These are phyloP conservation scores for Cephus spinipes DNA, from an alignment of 2,888 invertebrate genomes.

Conservation along the genomic window DNA sequence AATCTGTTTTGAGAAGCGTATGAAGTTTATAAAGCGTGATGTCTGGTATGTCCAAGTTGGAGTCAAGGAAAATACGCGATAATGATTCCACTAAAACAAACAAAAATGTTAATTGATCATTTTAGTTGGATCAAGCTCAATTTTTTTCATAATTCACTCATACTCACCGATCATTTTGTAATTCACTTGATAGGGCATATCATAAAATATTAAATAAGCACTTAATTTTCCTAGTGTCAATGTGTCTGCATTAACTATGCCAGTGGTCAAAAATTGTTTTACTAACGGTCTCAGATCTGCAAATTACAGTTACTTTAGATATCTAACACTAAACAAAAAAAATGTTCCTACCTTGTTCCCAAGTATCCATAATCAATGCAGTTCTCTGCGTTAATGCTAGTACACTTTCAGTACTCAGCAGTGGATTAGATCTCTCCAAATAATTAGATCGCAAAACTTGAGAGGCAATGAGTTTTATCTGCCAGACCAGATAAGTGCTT, in stretches of 20 bases:
- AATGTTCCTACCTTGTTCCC: slow-evolving; percentile 67
- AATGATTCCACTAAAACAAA: slow-evolving; percentile 45
- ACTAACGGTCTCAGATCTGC: slow-evolving; percentile 66
- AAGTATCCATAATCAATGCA: slow-evolving; percentile 69
- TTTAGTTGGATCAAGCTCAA: neutral
- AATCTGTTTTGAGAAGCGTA: slow-evolving; percentile 39
- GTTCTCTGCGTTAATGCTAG: slow-evolving; percentile 74
- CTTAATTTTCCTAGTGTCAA: slow-evolving; percentile 67
- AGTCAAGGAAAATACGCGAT: slow-evolving; percentile 24
- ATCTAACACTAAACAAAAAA: neutral
- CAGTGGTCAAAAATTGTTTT: slow-evolving; percentile 68
- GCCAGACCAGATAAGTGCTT: slow-evolving; percentile 76
- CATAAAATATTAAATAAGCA: slow-evolving; percentile 72
- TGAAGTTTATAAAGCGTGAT: slow-evolving; percentile 48
- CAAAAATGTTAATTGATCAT: slow-evolving; percentile 1
- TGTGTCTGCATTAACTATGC: slow-evolving; percentile 64
- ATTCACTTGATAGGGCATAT: slow-evolving; percentile 68
- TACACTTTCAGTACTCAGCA: slow-evolving; percentile 74
- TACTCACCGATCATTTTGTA: slow-evolving; percentile 47
- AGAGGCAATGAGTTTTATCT: slow-evolving; percentile 77
- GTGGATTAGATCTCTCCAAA: slow-evolving; percentile 62
- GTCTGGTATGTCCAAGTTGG: slow-evolving; percentile 35
- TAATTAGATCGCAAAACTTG: slow-evolving; percentile 68
- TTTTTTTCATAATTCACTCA: neutral
- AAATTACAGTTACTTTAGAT: slow-evolving; percentile 23